Conservation (phyloP, 2,888 invertebrate species). For the Fragum sueziense region DNA sequence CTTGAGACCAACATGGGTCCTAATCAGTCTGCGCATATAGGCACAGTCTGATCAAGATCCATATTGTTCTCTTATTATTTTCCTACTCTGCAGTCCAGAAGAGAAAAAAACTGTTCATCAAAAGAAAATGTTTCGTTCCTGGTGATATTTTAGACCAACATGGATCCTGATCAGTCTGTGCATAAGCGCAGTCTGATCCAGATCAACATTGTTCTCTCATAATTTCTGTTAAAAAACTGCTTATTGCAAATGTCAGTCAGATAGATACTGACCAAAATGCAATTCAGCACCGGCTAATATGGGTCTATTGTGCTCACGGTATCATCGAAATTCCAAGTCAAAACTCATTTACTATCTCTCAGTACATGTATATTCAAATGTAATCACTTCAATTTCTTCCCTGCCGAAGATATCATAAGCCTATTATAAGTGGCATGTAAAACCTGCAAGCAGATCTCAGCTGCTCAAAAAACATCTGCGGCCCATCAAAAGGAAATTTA, state of each 20-base stretch:
- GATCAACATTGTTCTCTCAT: too few species aligned
- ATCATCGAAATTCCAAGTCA: background rate
- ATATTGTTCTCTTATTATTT: too few species aligned
- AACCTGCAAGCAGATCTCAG: conserved; percentile 12
- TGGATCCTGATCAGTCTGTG: too few species aligned
- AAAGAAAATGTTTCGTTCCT: too few species aligned
- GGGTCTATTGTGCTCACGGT: background rate
- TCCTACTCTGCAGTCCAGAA: too few species aligned
- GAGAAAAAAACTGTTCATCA: too few species aligned
- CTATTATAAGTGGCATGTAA: background rate
- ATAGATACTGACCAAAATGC: background rate
- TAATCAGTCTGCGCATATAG: too few species aligned
- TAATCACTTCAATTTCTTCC: background rate
- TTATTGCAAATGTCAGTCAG: background rate
- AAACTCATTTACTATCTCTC: background rate
- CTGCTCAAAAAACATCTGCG: background rate
- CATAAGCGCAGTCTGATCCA: too few species aligned
- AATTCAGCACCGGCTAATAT: background rate
- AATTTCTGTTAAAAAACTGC: background rate
- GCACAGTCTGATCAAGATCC: too few species aligned
- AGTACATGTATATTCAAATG: background rate
- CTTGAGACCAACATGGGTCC: too few species aligned
- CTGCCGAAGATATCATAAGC: background rate
- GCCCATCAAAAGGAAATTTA: conserved; percentile 18
- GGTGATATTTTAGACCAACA: too few species aligned